A percentile compares a stretch with the other conserved stretches of the same genome.
These are phyloP conservation scores for Kryptolebias marmoratus DNA, from an alignment of 2,113 vertebrate species.

Conservation along the genomic window DNA sequence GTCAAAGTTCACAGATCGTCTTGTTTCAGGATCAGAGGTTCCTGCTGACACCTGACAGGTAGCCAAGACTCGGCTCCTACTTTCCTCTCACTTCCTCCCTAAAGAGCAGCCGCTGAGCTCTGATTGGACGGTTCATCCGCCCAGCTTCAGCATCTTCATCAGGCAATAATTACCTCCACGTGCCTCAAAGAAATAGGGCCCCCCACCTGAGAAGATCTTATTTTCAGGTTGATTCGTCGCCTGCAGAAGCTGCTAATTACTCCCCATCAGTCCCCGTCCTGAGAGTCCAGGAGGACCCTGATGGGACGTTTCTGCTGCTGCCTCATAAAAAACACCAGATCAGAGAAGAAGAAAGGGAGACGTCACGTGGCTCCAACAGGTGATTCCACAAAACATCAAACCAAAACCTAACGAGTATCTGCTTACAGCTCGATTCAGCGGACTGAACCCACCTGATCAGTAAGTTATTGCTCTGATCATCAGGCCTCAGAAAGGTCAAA, in stretches of 20 bases:
- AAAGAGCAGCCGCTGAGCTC: constrained; percentile 11
- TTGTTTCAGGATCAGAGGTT: background rate
- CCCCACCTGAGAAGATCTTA: constrained; percentile 67
- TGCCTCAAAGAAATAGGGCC: constrained; percentile 70
- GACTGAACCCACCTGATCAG: no score
- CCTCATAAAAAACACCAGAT: constrained; percentile 54
- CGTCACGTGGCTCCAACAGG: background rate
- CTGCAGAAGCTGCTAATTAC: constrained; percentile 67
- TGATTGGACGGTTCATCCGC: constrained; percentile 23
- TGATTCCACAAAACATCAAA: background rate
- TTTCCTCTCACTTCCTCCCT: constrained; percentile 27
- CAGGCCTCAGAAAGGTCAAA: no score
- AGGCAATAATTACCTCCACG: constrained; percentile 71
- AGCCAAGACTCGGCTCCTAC: background rate
- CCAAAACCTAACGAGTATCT: no score
- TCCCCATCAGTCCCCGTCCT: constrained; percentile 48
- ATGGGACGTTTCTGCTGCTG: constrained; percentile 47
- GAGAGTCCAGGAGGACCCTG: constrained; percentile 41
- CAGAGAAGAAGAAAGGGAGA: background rate
- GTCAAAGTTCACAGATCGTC: no score
- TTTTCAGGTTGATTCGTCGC: constrained; percentile 63
- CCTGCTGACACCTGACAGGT: background rate
- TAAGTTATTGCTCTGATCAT: no score
- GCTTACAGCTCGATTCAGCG: no score
- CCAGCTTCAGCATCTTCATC: constrained; percentile 64